Evolutionary conservation across 2,113 vertebrate genomes (phyloP).

Genomic region (Oceanodroma tethys): DNA sequence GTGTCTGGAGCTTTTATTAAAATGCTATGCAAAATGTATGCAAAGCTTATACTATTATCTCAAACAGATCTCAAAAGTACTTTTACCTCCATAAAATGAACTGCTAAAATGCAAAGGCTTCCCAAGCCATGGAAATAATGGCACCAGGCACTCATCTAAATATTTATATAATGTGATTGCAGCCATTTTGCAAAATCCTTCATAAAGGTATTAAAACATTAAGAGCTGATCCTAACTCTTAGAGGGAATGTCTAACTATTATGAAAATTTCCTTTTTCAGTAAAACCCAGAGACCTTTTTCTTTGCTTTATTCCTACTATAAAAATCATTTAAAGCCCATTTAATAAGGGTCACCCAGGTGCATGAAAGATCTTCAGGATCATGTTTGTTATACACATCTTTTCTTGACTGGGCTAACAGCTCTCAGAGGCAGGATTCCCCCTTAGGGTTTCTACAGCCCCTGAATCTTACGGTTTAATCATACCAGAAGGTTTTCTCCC

Average conservation of each 20-base stretch:
- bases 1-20: not conserved
- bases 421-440: not conserved
- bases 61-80: constrained; percentile 18
- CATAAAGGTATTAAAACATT: constrained; percentile 25
- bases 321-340: constrained; percentile 35
- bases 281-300: constrained; percentile 34
- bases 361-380: not conserved
- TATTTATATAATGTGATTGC: constrained; percentile 42
- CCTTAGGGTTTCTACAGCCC: not conserved
- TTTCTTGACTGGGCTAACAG: not conserved
- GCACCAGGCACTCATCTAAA: constrained; percentile 36
- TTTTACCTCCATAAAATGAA: constrained; percentile 35
- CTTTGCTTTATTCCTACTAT: constrained; percentile 40
- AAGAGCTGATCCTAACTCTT: constrained; percentile 22
- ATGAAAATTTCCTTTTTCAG: constrained; percentile 20
- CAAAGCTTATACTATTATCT: not conserved
- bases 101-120: constrained; percentile 8
- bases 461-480: not conserved
- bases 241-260: not conserved
- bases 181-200: constrained; percentile 16
- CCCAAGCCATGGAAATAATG: constrained; percentile 13
- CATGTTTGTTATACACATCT: constrained; percentile 3
- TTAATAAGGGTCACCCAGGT: constrained; percentile 8
- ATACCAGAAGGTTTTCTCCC: not conserved
- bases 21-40: not conserved